These are phyloP conservation scores for Cephus rjabovi DNA, from an alignment of 2,888 invertebrate genomes.

Conservation along the genomic window DNA sequence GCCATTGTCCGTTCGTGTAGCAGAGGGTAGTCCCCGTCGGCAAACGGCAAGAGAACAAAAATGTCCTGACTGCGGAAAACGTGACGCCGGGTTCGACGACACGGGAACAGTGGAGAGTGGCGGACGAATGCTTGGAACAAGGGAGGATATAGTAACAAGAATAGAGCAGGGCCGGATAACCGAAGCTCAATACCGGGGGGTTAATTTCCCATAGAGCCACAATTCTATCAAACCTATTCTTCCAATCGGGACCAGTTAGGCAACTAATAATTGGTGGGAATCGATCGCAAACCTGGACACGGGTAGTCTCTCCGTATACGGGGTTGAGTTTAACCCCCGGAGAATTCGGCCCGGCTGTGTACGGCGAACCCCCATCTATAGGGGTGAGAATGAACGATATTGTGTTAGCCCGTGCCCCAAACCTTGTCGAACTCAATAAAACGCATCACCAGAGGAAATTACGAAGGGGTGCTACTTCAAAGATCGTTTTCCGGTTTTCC, in stretches of 20 bases:
- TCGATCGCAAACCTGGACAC: conserved; percentile 40
- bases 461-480: too few species aligned
- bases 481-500: too few species aligned
- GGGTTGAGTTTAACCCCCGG: conserved; percentile 8
- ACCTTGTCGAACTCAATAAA: conserved; percentile 9
- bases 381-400: conserved; percentile 27
- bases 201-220: conserved; percentile 53
- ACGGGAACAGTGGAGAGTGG: conserved; percentile 3
- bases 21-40: too few species aligned
- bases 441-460: conserved; percentile 9
- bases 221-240: conserved; percentile 59
- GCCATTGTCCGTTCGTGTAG: too few species aligned
- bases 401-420: conserved; percentile 32
- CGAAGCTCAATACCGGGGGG: conserved; percentile 24
- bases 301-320: conserved; percentile 1
- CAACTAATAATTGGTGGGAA: conserved; percentile 60
- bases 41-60: conserved; percentile 17
- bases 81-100: conserved; percentile 35
- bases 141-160: too few species aligned
- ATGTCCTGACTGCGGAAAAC: conserved; percentile 44
- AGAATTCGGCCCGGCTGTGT: background rate
- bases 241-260: conserved; percentile 56
- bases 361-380: conserved; percentile 7
- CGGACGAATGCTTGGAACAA: too few species aligned
- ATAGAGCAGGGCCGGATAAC: too few species aligned